phyloP scores from a whole-genome alignment of 2,113 vertebrate genomes.

The Corydoras maculifer region DNA sequence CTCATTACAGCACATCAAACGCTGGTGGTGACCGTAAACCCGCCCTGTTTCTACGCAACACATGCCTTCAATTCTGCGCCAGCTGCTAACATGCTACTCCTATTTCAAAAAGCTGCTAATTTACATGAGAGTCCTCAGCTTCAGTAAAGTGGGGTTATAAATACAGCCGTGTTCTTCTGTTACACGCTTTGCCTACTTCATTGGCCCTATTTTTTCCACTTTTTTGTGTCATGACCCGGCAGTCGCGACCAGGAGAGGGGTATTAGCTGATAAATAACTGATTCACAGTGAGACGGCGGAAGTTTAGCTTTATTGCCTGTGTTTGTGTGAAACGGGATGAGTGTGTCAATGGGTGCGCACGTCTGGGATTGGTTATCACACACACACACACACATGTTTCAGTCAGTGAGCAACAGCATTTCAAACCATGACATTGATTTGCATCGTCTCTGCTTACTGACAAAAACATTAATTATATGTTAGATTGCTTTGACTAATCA shows the following conservation, averaged over 20 bases:
- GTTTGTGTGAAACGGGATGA: too few relatives aligned
- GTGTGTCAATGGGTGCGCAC: slow-evolving; percentile 27
- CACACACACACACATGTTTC: slow-evolving; percentile 18
- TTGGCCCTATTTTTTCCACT: too few relatives aligned
- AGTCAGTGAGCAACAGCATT: slow-evolving; percentile 14
- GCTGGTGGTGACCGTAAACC: slow-evolving; percentile 79
- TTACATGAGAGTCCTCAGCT: slow-evolving; percentile 21
- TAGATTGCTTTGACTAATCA: too few relatives aligned
- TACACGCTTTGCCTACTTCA: slow-evolving; percentile 4
- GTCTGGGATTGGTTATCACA: slow-evolving; percentile 41
- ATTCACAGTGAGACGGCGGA: too few relatives aligned
- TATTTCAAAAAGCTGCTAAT: slow-evolving; percentile 35
- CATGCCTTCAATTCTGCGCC: slow-evolving; percentile 79
- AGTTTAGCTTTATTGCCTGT: too few relatives aligned
- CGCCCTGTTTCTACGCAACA: slow-evolving; percentile 74
- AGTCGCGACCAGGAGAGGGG: too few relatives aligned
- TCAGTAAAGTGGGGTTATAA: slow-evolving; percentile 24
- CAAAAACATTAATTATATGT: slow-evolving; percentile 1
- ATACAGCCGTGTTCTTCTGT: slow-evolving; percentile 10
- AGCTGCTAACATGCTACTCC: slow-evolving; percentile 66
- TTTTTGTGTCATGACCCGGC: neutral
- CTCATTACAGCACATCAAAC: slow-evolving; percentile 87
- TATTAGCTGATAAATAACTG: too few relatives aligned
- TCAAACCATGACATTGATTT: slow-evolving; percentile 39
- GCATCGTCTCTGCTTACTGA: slow-evolving; percentile 24